Conservation (phyloP, 1,140 invertebrate species). For the Brachionus paranguensis region DNA sequence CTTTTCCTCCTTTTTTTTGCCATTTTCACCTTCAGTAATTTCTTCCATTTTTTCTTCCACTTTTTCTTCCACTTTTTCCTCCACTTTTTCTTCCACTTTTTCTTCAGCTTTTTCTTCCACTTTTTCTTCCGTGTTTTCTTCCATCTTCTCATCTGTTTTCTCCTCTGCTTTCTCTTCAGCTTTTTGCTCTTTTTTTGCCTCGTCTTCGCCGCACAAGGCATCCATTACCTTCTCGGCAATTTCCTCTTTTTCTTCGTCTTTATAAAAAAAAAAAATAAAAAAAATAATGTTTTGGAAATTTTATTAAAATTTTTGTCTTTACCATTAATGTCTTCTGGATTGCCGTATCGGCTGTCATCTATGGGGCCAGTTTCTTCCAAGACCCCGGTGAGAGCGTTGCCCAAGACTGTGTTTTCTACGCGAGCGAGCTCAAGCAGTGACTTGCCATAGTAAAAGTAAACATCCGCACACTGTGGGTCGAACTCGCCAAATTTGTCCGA, state of each 20-base stretch:
- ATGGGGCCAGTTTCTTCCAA: conserved; percentile 44
- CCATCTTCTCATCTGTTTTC: too few relatives aligned
- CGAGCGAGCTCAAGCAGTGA: conserved; percentile 72
- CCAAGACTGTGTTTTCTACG: conserved; percentile 72
- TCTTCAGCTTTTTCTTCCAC: conserved; percentile 46
- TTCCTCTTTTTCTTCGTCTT: too few relatives aligned
- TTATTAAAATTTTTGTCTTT: background rate
- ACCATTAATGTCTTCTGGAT: conserved; percentile 13
- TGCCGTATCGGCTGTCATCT: conserved; percentile 37
- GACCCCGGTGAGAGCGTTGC: conserved; percentile 64
- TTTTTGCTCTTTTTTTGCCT: too few relatives aligned
- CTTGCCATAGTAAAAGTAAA: conserved; percentile 72
- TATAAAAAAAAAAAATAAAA: background rate
- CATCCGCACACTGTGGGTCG: conserved; percentile 71
- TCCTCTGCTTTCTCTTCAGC: too few relatives aligned
- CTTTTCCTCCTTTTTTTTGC: conserved; percentile 40
- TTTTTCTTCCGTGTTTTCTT: background rate
- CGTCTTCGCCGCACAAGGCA: too few relatives aligned
- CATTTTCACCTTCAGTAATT: conserved; percentile 43
- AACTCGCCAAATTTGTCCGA: conserved; percentile 65
- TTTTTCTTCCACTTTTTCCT: conserved; percentile 26
- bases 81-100: conserved; percentile 42
- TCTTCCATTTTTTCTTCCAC: conserved; percentile 42
- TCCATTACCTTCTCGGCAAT: too few relatives aligned
- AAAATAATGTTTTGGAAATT: background rate